phyloP scores from a whole-genome alignment of 2,888 invertebrate genomes.

The Anorthoa munda region DNA sequence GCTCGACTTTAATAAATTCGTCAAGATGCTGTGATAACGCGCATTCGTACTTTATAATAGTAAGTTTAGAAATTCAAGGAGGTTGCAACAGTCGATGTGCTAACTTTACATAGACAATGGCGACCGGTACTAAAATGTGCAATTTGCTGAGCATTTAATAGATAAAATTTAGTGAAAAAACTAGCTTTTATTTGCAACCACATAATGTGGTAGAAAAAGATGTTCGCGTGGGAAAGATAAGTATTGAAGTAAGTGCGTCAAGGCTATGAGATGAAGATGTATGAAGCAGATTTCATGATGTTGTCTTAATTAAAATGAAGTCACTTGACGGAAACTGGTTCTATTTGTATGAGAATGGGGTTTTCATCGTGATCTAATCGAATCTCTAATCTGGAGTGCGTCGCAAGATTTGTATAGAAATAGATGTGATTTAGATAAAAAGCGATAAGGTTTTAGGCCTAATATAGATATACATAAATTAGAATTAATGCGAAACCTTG shows the following conservation, averaged over 20 bases:
- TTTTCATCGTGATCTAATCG: slow-evolving; percentile 37
- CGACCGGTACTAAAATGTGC: slow-evolving; percentile 73
- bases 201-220: slow-evolving; percentile 67
- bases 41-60: slow-evolving; percentile 59
- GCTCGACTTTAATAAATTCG: slow-evolving; percentile 79
- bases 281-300: slow-evolving; percentile 72
- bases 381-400: slow-evolving; percentile 22
- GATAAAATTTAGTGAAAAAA: slow-evolving; percentile 73
- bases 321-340: slow-evolving; percentile 52
- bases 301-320: slow-evolving; percentile 73
- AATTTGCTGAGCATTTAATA: slow-evolving; percentile 75
- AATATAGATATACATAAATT: slow-evolving; percentile 14
- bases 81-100: slow-evolving; percentile 81
- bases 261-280: slow-evolving; percentile 77
- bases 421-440: neutral
- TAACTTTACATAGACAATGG: slow-evolving; percentile 84
- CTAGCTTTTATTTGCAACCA: slow-evolving; percentile 69
- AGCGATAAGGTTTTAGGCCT: neutral
- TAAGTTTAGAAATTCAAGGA: slow-evolving; percentile 75
- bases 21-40: slow-evolving; percentile 80
- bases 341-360: slow-evolving; percentile 45
- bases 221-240: slow-evolving; percentile 80
- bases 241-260: slow-evolving; percentile 70
- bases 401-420: slow-evolving; percentile 2
- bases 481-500: neutral